Conservation (phyloP, 1,140 invertebrate genomes). For the Leptoteleia sp. region DNA sequence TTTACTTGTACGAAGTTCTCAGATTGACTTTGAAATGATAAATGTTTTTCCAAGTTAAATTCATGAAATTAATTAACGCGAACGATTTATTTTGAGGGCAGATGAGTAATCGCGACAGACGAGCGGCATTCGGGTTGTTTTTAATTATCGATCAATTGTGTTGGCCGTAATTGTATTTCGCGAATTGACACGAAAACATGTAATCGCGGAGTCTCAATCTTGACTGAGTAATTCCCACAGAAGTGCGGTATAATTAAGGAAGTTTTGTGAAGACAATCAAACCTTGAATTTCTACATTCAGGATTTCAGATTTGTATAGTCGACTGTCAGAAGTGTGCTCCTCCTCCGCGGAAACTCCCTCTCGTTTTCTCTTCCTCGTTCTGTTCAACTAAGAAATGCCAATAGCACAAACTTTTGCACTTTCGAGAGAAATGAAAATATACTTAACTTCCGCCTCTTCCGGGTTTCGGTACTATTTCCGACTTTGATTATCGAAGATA, state of each 20-base stretch:
- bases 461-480: constrained; percentile 23
- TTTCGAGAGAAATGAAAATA: constrained; percentile 56
- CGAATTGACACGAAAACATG: constrained; percentile 51
- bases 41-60: no score
- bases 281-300: constrained; percentile 64
- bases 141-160: constrained; percentile 45
- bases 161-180: constrained; percentile 23
- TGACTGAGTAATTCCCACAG: constrained; percentile 72
- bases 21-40: no score
- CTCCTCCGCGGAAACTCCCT: constrained; percentile 11
- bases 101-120: no score
- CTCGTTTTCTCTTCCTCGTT: constrained; percentile 9
- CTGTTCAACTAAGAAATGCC: constrained; percentile 62
- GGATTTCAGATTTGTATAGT: constrained; percentile 64
- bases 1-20: no score
- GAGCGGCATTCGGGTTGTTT: no score
- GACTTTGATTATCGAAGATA: constrained; percentile 48
- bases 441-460: constrained; percentile 52
- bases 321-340: constrained; percentile 36
- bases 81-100: no score
- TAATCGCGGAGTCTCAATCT: constrained; percentile 51
- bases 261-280: constrained; percentile 78
- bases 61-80: no score
- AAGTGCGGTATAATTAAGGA: constrained; percentile 78
- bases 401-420: constrained; percentile 66